phyloP scores from a whole-genome alignment of 2,113 vertebrate species.

The Vidua macroura region DNA sequence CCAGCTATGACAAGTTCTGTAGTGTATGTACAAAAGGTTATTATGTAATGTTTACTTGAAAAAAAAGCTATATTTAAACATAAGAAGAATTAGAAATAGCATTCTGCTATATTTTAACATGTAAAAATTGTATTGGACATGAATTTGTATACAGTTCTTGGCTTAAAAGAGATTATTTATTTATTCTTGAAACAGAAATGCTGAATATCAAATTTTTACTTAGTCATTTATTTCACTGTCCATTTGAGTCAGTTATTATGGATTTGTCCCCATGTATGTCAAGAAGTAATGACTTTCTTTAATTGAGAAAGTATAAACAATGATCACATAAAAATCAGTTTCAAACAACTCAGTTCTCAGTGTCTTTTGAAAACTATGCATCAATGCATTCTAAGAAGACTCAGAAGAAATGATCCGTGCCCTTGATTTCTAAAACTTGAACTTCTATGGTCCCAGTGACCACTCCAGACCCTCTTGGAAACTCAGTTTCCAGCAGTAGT shows the following conservation, averaged over 20 bases:
- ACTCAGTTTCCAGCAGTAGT: constrained; percentile 33
- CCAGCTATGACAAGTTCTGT: constrained; percentile 33
- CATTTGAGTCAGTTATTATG: background rate
- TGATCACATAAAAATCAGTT: background rate
- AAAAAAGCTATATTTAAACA: background rate
- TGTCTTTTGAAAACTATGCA: background rate
- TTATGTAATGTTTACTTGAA: constrained; percentile 43
- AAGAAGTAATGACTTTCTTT: background rate
- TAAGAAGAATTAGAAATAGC: constrained; percentile 30
- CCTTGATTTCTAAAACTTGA: background rate
- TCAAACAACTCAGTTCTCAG: background rate
- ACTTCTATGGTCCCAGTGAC: background rate
- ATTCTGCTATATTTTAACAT: background rate
- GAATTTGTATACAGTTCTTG: background rate
- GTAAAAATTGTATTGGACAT: background rate
- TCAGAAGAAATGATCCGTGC: background rate
- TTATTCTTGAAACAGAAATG: background rate
- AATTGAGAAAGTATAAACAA: background rate
- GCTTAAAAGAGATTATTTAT: background rate
- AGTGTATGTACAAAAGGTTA: background rate
- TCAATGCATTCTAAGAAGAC: background rate
- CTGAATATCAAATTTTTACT: background rate
- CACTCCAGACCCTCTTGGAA: background rate
- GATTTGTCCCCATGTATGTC: background rate
- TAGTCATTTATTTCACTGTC: background rate